Percentiles rank a stretch among this genome's conserved stretches.
phyloP scores from a whole-genome alignment of 2,113 vertebrate genomes.

The Zosterops japonicus region DNA sequence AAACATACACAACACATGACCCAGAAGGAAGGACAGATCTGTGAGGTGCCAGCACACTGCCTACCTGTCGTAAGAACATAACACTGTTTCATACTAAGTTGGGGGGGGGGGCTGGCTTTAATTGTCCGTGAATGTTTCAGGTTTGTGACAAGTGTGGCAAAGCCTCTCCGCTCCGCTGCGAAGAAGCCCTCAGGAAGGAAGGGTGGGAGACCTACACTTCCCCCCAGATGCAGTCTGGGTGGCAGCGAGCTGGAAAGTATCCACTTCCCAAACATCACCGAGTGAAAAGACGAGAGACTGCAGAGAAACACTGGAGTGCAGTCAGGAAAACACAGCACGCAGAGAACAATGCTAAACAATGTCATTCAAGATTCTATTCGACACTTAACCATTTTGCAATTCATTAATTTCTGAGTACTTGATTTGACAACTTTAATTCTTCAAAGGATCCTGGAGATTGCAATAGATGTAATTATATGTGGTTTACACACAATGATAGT shows the following conservation, averaged over 20 bases:
- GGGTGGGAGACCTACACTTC: neutral
- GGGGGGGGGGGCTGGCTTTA: neutral
- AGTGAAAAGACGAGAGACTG: neutral
- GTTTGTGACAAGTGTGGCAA: neutral
- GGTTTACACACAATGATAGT: neutral
- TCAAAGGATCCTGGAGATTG: neutral
- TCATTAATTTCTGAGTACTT: neutral
- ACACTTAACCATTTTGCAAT: neutral
- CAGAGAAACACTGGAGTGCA: neutral
- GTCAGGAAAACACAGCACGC: neutral
- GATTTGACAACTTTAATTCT: neutral
- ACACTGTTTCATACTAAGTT: neutral
- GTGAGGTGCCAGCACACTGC: neutral
- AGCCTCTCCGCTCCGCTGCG: neutral
- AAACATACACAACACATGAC: neutral
- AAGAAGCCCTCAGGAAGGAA: neutral
- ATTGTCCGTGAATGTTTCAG: neutral
- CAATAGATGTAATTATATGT: neutral
- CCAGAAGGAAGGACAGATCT: neutral
- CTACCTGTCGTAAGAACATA: neutral
- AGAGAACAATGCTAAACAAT: neutral
- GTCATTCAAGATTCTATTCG: neutral
- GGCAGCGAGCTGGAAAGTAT: neutral
- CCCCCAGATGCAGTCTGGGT: neutral
- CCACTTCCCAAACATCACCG: rapidly evolving